Evolutionary conservation across 1,140 invertebrate genomes (phyloP).

Genomic region (Steinernema khuongi): DNA sequence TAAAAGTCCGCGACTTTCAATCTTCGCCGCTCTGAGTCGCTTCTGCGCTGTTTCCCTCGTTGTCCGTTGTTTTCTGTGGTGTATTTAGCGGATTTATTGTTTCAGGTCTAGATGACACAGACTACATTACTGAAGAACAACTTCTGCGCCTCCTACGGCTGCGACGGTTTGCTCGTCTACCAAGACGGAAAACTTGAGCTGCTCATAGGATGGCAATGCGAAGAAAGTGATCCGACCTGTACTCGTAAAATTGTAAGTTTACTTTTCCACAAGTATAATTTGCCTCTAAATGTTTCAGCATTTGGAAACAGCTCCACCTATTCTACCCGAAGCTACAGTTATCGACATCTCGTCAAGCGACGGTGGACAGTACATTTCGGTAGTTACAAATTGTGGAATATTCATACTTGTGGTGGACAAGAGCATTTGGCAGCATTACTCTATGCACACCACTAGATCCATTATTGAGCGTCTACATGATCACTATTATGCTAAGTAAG

Average conservation of each 20-base stretch:
- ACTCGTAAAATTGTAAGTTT: background rate
- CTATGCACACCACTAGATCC: no score
- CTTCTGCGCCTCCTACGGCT: background rate
- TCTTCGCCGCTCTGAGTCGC: background rate
- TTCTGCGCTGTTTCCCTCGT: no score
- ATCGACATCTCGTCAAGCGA: no score
- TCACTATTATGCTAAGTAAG: no score
- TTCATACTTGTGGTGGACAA: no score
- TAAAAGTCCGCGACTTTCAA: constrained; percentile 5
- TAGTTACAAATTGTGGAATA: no score
- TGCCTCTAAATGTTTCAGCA: background rate
- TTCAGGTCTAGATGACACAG: background rate
- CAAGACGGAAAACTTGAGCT: background rate
- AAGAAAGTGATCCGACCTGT: background rate
- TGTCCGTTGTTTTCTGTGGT: background rate
- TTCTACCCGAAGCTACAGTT: background rate
- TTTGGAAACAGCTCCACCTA: background rate
- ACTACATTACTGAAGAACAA: background rate
- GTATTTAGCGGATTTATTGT: background rate
- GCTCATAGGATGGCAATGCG: background rate
- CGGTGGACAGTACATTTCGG: no score
- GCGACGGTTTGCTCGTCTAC: background rate
- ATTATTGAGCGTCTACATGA: no score
- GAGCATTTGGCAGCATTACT: no score
- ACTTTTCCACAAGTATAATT: background rate